phyloP scores from a whole-genome alignment of 2,888 invertebrate species.

The Pemphredon lugubris region DNA sequence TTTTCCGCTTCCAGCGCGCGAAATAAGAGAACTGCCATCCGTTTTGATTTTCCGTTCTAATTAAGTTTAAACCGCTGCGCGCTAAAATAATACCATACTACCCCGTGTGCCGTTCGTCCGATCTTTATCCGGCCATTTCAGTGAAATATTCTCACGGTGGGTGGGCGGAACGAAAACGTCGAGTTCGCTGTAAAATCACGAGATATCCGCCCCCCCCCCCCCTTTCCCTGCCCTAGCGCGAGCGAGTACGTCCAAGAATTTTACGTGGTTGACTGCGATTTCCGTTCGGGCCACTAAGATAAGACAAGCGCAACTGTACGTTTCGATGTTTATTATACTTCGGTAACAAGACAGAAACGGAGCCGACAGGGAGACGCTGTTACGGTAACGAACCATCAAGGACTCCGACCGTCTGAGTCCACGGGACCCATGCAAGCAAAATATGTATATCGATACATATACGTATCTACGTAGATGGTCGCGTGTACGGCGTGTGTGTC shows the following conservation, averaged over 20 bases:
- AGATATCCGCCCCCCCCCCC: conserved; percentile 13
- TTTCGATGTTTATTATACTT: conserved; percentile 61
- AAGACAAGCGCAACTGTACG: conserved; percentile 48
- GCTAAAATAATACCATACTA: not conserved
- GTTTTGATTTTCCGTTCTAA: not conserved
- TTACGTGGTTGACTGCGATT: conserved; percentile 33
- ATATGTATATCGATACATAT: conserved; percentile 12
- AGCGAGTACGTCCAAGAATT: conserved; percentile 23
- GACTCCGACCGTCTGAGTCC: conserved; percentile 41
- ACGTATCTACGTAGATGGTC: not conserved
- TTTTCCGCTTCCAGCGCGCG: too few species aligned
- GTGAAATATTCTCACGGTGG: conserved; percentile 7
- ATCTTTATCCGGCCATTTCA: not conserved
- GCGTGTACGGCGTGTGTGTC: not conserved
- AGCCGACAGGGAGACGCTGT: conserved; percentile 22
- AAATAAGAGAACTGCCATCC: not conserved
- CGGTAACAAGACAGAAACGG: conserved; percentile 55
- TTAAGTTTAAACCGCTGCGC: not conserved
- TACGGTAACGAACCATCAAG: conserved; percentile 58
- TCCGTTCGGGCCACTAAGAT: conserved; percentile 35
- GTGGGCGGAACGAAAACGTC: conserved; percentile 16
- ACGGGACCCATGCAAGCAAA: conserved; percentile 19
- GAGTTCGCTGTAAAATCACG: not conserved
- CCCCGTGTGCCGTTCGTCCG: not conserved
- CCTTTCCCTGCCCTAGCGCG: not conserved